Conservation (phyloP, 1,140 invertebrate species). For the Aphidius ervi region DNA sequence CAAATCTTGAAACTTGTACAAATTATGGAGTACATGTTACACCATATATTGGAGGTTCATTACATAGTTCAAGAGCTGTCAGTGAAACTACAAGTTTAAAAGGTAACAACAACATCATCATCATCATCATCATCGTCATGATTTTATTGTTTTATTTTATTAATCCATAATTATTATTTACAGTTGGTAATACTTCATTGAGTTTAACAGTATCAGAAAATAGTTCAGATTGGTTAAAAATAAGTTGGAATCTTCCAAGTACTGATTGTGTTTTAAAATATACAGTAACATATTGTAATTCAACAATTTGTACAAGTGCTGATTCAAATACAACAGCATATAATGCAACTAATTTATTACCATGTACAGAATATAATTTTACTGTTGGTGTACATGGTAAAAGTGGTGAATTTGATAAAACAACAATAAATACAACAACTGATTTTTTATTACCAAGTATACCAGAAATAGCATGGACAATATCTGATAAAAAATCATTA, state of each 20-base stretch:
- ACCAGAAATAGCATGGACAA: slow-evolving; percentile 19
- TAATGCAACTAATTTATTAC: slow-evolving; percentile 22
- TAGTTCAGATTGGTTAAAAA: slow-evolving; percentile 19
- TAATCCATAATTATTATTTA: slow-evolving; percentile 3
- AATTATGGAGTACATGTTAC: background rate
- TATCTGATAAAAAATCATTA: slow-evolving; percentile 24
- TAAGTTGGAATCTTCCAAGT: slow-evolving; percentile 21
- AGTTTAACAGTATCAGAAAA: slow-evolving; percentile 15
- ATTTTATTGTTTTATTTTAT: background rate
- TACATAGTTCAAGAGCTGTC: background rate
- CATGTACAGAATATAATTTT: slow-evolving; percentile 25
- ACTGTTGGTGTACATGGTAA: slow-evolving; percentile 16
- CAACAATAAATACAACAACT: slow-evolving; percentile 24
- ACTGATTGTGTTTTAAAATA: slow-evolving; percentile 21
- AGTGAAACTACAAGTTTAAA: background rate
- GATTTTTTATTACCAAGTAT: slow-evolving; percentile 28
- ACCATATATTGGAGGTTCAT: background rate
- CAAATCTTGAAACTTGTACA: background rate
- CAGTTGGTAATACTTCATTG: slow-evolving; percentile 17
- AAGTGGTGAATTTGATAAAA: slow-evolving; percentile 20
- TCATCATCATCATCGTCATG: no score
- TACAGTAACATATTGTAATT: slow-evolving; percentile 16
- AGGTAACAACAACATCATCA: background rate
- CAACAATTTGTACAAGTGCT: slow-evolving; percentile 6
- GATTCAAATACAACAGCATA: slow-evolving; percentile 10